phyloP scores from a whole-genome alignment of 2,797 vertebrate species.

The Tolypeutes matacus region DNA sequence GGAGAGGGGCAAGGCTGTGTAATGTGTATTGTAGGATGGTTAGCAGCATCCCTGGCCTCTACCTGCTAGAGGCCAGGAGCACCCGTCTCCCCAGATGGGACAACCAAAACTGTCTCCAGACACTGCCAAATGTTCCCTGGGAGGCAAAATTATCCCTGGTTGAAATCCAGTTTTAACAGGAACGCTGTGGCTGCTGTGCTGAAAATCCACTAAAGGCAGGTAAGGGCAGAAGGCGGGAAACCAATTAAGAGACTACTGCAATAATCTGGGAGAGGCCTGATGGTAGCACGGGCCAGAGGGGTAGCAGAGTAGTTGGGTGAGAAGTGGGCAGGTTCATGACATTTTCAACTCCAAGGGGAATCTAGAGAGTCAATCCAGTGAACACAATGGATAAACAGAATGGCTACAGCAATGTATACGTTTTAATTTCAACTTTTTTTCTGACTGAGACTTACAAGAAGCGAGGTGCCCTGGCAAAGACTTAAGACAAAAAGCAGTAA shows the following conservation, averaged over 20 bases:
- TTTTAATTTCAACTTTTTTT: conserved; percentile 26
- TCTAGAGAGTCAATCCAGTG: neutral
- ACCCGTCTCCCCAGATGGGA: neutral
- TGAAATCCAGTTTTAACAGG: conserved; percentile 27
- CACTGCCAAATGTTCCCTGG: neutral
- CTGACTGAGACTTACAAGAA: neutral
- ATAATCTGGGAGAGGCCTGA: neutral
- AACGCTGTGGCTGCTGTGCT: neutral
- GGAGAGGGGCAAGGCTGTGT: neutral
- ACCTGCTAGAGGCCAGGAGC: neutral
- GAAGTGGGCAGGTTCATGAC: neutral
- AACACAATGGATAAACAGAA: neutral
- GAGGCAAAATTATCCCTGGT: neutral
- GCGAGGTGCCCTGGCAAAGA: neutral
- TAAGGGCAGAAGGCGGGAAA: neutral
- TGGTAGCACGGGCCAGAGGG: neutral
- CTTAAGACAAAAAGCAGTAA: neutral
- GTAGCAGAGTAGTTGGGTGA: neutral
- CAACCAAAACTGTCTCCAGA: conserved; percentile 26
- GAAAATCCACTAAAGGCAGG: neutral
- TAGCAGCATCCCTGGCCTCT: neutral
- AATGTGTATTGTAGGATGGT: neutral
- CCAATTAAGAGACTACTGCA: neutral
- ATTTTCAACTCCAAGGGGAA: neutral
- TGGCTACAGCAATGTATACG: neutral